Percentiles rank a stretch among this genome's conserved stretches.
Conservation (phyloP, 1,140 invertebrate genomes). For the Diabrotica virgifera region DNA sequence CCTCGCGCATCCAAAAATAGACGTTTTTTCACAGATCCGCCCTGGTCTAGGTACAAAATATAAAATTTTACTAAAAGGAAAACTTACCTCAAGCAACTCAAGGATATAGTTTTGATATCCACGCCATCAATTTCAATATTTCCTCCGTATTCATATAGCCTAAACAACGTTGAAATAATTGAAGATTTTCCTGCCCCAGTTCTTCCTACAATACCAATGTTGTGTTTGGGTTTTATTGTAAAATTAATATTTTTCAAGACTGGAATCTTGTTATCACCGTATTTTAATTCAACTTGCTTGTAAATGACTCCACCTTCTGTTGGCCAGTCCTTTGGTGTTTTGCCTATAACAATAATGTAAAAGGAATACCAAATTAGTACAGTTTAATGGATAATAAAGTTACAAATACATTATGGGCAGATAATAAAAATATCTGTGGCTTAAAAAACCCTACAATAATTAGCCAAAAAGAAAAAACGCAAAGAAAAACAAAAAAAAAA, state of each 20-base stretch:
- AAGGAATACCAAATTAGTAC: too few species aligned
- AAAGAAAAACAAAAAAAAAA: too few species aligned
- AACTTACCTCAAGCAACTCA: conserved; percentile 63
- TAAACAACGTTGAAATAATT: conserved; percentile 70
- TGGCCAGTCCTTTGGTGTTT: conserved; percentile 64
- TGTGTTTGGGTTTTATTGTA: conserved; percentile 55
- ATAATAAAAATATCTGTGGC: too few species aligned
- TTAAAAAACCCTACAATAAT: too few species aligned
- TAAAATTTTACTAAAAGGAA: neutral
- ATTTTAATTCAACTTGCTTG: conserved; percentile 62
- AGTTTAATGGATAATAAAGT: too few species aligned
- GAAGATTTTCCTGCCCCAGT: conserved; percentile 84
- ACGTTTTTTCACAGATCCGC: too few species aligned
- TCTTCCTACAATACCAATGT: conserved; percentile 73
- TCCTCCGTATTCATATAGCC: conserved; percentile 54
- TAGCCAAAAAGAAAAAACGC: too few species aligned
- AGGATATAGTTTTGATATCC: conserved; percentile 57
- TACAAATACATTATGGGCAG: too few species aligned
- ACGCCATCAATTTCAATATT: conserved; percentile 59
- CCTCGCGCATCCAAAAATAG: too few species aligned
- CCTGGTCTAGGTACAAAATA: too few species aligned
- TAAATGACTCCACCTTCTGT: conserved; percentile 66
- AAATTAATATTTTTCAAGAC: conserved; percentile 75
- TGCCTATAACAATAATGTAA: neutral
- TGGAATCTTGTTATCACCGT: conserved; percentile 53